Conservation (phyloP, 1,140 invertebrate genomes). For the Hylyphantes graminicola region DNA sequence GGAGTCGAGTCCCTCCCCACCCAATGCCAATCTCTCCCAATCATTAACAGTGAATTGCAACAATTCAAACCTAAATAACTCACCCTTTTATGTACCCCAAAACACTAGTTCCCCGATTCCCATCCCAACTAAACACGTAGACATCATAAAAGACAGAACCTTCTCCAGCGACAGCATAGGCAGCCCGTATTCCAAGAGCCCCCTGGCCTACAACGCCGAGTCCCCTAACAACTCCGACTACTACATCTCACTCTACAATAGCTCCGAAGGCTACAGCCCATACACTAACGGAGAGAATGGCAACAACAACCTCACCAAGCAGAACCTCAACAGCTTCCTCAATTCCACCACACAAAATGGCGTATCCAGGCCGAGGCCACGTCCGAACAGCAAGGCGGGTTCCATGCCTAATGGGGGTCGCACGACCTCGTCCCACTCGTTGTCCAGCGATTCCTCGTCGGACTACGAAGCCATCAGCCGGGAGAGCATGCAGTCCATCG, state of each 20-base stretch:
- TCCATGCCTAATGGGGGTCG: slow-evolving; percentile 33
- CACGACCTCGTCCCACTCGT: slow-evolving; percentile 28
- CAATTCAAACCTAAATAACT: not conserved
- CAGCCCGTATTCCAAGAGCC: slow-evolving; percentile 53
- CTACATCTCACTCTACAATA: slow-evolving; percentile 24
- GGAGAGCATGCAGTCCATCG: slow-evolving; percentile 52
- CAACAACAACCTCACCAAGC: slow-evolving; percentile 4
- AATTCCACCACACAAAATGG: slow-evolving; percentile 21
- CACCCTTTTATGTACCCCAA: not conserved
- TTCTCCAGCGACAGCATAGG: slow-evolving; percentile 46
- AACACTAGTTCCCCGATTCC: slow-evolving; percentile 52
- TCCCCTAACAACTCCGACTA: slow-evolving; percentile 44
- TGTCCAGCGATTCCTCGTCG: slow-evolving; percentile 42
- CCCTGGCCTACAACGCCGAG: slow-evolving; percentile 10
- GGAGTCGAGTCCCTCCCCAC: not conserved
- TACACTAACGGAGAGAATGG: slow-evolving; percentile 31
- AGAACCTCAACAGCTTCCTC: slow-evolving; percentile 33
- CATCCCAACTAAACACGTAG: slow-evolving; percentile 24
- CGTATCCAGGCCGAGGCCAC: slow-evolving; percentile 42
- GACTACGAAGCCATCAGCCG: slow-evolving; percentile 47
- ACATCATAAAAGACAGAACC: slow-evolving; percentile 22
- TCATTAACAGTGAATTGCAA: slow-evolving; percentile 8
- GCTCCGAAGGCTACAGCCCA: slow-evolving; percentile 27
- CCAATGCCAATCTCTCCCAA: not conserved
- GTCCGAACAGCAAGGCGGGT: slow-evolving; percentile 25